phyloP scores from a whole-genome alignment of 2,888 invertebrate genomes.

The Hecatera dysodea region DNA sequence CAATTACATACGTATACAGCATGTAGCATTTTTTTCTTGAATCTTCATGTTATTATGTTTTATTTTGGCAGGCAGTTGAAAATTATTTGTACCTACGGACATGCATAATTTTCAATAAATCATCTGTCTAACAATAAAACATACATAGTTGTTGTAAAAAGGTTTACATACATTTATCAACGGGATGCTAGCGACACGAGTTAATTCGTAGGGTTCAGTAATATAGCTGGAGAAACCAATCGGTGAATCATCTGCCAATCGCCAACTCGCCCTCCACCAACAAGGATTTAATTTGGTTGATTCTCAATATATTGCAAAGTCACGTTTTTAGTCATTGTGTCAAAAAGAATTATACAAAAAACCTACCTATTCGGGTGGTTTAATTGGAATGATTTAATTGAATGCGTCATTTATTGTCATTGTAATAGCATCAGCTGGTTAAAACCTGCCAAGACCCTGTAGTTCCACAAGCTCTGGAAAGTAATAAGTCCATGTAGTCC shows the following conservation, averaged over 20 bases:
- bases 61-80: background rate
- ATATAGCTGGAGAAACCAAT: slow-evolving; percentile 30
- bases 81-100: too few relatives aligned
- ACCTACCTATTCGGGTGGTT: background rate
- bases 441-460: too few relatives aligned
- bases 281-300: background rate
- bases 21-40: too few relatives aligned
- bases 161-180: slow-evolving; percentile 50
- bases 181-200: slow-evolving; percentile 53
- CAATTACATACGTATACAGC: too few relatives aligned
- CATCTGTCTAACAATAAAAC: too few relatives aligned
- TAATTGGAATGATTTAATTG: background rate
- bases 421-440: slow-evolving; percentile 11
- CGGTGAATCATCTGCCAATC: slow-evolving; percentile 44
- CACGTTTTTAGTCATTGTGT: slow-evolving; percentile 8
- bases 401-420: slow-evolving; percentile 22
- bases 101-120: too few relatives aligned
- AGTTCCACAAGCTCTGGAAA: too few relatives aligned
- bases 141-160: slow-evolving; percentile 39
- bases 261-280: background rate
- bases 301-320: slow-evolving; percentile 12
- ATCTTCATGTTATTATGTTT: background rate
- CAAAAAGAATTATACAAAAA: background rate
- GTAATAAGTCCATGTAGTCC: too few relatives aligned
- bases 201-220: slow-evolving; percentile 59